Evolutionary conservation across 1,140 invertebrate genomes (phyloP), one percentile per base, ranked within the genome.

Genomic region (Tenebrio molitor): DNA sequence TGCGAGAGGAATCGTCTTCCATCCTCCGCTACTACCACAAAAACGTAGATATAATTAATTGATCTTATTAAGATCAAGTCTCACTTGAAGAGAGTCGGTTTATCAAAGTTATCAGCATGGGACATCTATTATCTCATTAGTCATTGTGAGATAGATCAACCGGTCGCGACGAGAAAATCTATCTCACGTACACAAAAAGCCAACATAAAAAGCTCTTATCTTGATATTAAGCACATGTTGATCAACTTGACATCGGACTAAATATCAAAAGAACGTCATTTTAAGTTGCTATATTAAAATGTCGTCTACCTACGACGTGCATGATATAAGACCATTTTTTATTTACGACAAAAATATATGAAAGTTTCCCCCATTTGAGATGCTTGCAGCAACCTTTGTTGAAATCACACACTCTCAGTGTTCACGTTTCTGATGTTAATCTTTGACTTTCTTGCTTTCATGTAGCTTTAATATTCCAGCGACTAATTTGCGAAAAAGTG

Each of bases 101-200:
- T 29, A 29, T 29, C 25, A 50, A 50, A 1, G 15, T 23, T 50
- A 50, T 50, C 44, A 19, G 12, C 16, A 44, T 44, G 17, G 17
- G 44, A 50, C 44, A 50, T 50, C 44, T 50, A 50, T 50, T 50
- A 50, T 50, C 17, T 21, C 44, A 50, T 50, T 50, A 50, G 44
- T 19, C 44, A 17, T 21, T 50, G 16, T 50, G 42, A 44, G 42
- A 44, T 44, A 17, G 42, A 17, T 44, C 42, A 44, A 17, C 42
- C 42, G 42, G 42, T 44, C 15, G 12, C 46, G 14, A 19, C 44
- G 4, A 21, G 17, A 50, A 50, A 21, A 19, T 50, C 41, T 15
- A 44, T 14, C 41, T 44, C 41, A 12, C 41, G 12, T 39, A 39
- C 12, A n/a, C 6, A 39, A 39, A 53, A 19, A 53, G 16, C 16